Percentiles rank a stretch among this genome's conserved stretches.
Evolutionary conservation across 2,113 vertebrate genomes (phyloP).

Genomic region (cat (Felis catus)): DNA sequence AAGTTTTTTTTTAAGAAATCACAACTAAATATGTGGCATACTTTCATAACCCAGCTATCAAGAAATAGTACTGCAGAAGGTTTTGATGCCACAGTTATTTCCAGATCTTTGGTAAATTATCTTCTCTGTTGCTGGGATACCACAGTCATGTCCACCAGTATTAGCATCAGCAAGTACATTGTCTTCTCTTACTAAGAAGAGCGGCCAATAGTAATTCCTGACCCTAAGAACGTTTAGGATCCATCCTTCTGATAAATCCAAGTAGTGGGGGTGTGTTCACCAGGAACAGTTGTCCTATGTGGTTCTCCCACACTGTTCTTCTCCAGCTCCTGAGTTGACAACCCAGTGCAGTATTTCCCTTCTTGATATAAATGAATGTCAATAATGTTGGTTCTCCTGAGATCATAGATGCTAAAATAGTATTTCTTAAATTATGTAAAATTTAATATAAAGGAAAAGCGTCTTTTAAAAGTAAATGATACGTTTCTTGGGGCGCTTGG

Average conservation of each 20-base stretch:
- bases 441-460: background rate
- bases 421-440: background rate
- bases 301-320: background rate
- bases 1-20: background rate
- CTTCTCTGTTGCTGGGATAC: background rate
- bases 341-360: background rate
- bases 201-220: background rate
- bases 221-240: background rate
- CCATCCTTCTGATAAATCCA: background rate
- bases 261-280: accelerated
- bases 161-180: background rate
- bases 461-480: slow-evolving; percentile 24
- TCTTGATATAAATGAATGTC: background rate
- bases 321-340: background rate
- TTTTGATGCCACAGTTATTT: background rate
- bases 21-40: background rate
- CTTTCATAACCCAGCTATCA: background rate
- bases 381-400: background rate
- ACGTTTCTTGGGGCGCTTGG: background rate
- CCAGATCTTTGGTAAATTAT: background rate
- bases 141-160: background rate
- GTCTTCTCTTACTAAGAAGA: background rate
- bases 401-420: background rate
- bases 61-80: background rate
- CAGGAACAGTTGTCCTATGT: background rate